Evolutionary conservation across 1,140 invertebrate species (phyloP), one percentile per base, ranked within the genome.

Genomic region (Aphelenchoides avenae): DNA sequence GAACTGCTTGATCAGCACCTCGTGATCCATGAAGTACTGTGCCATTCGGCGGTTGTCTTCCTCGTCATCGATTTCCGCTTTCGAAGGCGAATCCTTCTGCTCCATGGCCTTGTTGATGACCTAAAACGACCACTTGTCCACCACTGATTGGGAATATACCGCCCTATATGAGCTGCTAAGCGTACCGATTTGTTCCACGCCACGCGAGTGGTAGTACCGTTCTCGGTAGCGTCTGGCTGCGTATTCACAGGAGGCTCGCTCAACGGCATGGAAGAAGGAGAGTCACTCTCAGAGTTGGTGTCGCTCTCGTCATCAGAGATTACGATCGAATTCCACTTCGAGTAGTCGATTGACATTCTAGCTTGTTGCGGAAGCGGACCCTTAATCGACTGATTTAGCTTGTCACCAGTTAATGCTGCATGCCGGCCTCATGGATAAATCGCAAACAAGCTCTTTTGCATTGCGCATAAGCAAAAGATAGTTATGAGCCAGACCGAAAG

Each of bases 281-380:
- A 97, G 79, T 98, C 93, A 77, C 97, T 95, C 77, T 97, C 97
- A 42, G 94, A 93, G 83, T 98, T 93, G 40, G 89, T 95, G 72
- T 97, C 93, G 84, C 97, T 93, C 41, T 58, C 57, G 37, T 58
- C 57, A 18, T 58, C 57, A 3, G 36, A 50, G 5, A 58, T 56
- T 60, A 57, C 57, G 34, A 58, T 58, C 18, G 27, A 39, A n/a
- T 58, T 58, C 57, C 57, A 58, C 34, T 58, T 58, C n/a, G 39
- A 44, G 30, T 58, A 58, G 41, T 58, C 57, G 42, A 58, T 58
- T 6, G 56, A 56, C 57, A 58, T 58, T n/a, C n/a, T n/a, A n/a
- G n/a, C n/a, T n/a, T n/a, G n/a, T n/a, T n/a, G n/a, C n/a, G n/a
- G n/a, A n/a, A n/a, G n/a, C n/a, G n/a, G n/a, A n/a, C n/a, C n/a